phyloP scores from a whole-genome alignment of 1,140 invertebrate genomes.

The Diprion similis region DNA sequence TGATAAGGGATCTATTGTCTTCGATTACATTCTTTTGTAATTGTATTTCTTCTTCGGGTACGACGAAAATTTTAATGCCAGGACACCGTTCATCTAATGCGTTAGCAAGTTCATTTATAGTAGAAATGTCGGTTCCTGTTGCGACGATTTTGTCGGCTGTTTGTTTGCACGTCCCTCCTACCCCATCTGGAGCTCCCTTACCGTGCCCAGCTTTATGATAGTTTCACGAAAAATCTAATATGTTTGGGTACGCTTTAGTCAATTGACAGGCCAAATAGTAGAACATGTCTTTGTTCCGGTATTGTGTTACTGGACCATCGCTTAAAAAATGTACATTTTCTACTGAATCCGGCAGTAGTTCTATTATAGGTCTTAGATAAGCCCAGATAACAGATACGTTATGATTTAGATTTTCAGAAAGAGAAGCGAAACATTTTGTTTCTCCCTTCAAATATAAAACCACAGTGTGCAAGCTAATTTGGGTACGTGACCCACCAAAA shows the following conservation, averaged over 20 bases:
- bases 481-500: conserved; percentile 30
- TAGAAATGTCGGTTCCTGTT: not conserved
- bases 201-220: conserved; percentile 58
- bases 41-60: not conserved
- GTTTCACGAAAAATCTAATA: conserved; percentile 51
- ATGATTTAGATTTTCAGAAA: conserved; percentile 28
- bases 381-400: conserved; percentile 33
- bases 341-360: conserved; percentile 2
- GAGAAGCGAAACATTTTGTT: conserved; percentile 18
- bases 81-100: not conserved
- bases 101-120: not conserved
- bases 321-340: conserved; percentile 29
- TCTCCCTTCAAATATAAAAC: conserved; percentile 20
- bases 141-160: conserved; percentile 12
- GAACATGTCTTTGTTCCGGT: conserved; percentile 31
- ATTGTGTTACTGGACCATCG: conserved; percentile 34
- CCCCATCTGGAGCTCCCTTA: conserved; percentile 57
- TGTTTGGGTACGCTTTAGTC: conserved; percentile 30
- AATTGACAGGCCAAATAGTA: conserved; percentile 25
- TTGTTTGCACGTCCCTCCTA: conserved; percentile 22
- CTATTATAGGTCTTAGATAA: conserved; percentile 33
- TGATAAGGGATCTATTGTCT: not conserved
- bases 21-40: not conserved
- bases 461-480: conserved; percentile 31
- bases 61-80: not conserved